Percentiles rank a stretch among this genome's conserved stretches.
phyloP scores from a whole-genome alignment of 2,113 vertebrate genomes.

The Mungos mungo region DNA sequence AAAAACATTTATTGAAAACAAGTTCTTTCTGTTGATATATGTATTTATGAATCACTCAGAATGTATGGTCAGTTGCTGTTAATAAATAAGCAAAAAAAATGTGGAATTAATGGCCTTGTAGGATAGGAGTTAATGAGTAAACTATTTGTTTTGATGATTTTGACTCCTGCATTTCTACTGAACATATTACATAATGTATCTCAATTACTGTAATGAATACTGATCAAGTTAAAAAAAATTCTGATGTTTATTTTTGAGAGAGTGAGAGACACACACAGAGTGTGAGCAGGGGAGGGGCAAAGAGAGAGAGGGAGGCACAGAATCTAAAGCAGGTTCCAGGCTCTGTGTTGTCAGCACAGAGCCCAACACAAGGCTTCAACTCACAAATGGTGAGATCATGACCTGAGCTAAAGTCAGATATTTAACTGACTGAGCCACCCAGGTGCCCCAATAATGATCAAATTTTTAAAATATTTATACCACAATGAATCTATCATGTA shows the following conservation, averaged over 20 bases:
- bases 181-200: slow-evolving; percentile 28
- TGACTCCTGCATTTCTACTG: not conserved
- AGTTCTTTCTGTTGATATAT: not conserved
- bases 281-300: too few species aligned
- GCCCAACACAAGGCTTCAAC: too few species aligned
- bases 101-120: not conserved
- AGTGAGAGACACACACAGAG: too few species aligned
- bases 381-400: too few species aligned
- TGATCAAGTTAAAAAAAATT: too few species aligned
- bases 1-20: not conserved
- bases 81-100: slow-evolving; percentile 31
- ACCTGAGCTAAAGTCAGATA: too few species aligned
- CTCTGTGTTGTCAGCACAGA: too few species aligned
- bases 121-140: not conserved
- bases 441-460: too few species aligned
- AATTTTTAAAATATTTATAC: slow-evolving; percentile 27
- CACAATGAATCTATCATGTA: not conserved
- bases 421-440: too few species aligned
- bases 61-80: not conserved
- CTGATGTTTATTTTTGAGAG: too few species aligned
- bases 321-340: too few species aligned
- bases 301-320: too few species aligned
- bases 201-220: slow-evolving; percentile 46
- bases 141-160: slow-evolving; percentile 12
- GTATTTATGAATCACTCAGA: slow-evolving; percentile 12